Percentiles rank a stretch among this genome's conserved stretches.
These are phyloP conservation scores for Tipula unca DNA, from an alignment of 2,888 invertebrate species.

Conservation along the genomic window DNA sequence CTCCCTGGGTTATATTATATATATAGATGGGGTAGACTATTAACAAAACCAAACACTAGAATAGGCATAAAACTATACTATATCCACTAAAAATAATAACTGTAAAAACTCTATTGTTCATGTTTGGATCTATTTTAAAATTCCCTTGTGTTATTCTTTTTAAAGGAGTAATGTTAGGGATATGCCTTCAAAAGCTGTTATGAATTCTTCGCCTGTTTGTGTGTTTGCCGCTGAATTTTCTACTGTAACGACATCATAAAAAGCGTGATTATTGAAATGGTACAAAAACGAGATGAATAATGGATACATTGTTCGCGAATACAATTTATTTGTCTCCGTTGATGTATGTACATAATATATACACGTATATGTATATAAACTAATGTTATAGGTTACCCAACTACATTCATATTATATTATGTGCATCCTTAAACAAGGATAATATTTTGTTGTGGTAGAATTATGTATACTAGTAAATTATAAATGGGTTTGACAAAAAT, in stretches of 20 bases:
- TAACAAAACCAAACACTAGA: neutral
- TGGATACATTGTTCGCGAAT: neutral
- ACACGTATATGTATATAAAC: neutral
- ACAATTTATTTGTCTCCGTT: neutral
- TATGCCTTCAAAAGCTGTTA: neutral
- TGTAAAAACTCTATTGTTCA: neutral
- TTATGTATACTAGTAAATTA: neutral
- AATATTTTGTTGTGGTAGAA: neutral
- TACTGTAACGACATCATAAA: neutral
- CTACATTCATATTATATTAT: neutral
- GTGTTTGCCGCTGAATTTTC: neutral
- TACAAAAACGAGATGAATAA: neutral
- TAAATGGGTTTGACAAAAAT: neutral
- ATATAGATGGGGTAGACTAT: neutral
- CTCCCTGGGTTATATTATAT: neutral
- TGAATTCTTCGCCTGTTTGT: neutral
- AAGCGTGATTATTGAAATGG: neutral
- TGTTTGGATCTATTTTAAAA: neutral
- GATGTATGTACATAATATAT: neutral
- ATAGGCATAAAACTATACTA: neutral
- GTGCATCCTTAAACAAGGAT: neutral
- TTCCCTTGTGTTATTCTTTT: neutral
- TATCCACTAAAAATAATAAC: neutral
- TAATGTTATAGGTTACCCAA: neutral
- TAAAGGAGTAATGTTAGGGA: neutral